Evolutionary conservation across 2,797 vertebrate species (phyloP), one percentile per base, ranked within the genome.

Genomic region (Ficedula albicollis): DNA sequence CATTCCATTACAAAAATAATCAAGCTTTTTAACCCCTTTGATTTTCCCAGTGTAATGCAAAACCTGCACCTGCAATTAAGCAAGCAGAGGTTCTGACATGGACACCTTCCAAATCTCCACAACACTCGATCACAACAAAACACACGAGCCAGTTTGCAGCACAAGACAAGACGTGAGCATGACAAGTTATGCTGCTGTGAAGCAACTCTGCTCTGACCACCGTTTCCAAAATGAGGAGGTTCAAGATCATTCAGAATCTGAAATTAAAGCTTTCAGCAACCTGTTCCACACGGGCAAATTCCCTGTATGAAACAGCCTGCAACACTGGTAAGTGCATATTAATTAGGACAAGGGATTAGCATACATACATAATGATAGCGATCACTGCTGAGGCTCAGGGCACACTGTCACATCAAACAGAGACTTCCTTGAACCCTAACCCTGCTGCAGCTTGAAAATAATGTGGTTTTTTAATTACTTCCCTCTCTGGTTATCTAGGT

Each of bases 221-320:
- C 0, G 1, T 5, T 52, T 36, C 52, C 54, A 63, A 67, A 74
- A 66, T 0, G 0, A 2, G 20, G 5, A 49, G 38, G 10, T 23
- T 74, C 22, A 8, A 66, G 39, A 64, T 20, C 43, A 49, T 52
- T 27, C 62, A 46, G 27, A 67, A 72, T 11, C 49, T 41, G 75
- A 77, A 67, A 67, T 9, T 5, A 68, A 83, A 89, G 64, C 58
- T 32, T 83, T 77, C 68, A 79, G 44, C 78, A 68, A 70, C 51
- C 60, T 67, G 48, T 49, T 82, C 75, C 7, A 4, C 63, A 64
- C 1, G 0, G 60, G 68, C 56, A 87, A 77, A 96, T 16, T 62
- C 64, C 63, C 41, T 22, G 30, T 20, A 34, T 10, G 29, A 44
- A 92, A 73, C 46, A 52, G 80, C 66, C 55, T 69, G 79, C 39